These are phyloP conservation scores for Rana temporaria DNA, from an alignment of 2,113 vertebrate genomes.

Conservation along the genomic window DNA sequence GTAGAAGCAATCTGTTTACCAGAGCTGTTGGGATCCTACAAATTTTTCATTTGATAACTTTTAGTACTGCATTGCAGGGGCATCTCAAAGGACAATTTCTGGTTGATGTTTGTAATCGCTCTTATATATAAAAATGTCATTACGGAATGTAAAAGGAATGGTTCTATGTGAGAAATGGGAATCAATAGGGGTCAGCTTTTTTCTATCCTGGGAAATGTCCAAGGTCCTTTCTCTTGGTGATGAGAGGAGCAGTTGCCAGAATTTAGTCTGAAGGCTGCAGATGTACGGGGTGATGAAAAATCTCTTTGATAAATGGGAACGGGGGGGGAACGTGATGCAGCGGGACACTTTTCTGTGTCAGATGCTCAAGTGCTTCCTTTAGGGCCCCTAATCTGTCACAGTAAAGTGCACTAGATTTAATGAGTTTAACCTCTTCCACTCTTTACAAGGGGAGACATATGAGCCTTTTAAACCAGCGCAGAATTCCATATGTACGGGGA, in stretches of 20 bases:
- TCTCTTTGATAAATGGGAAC: constrained; percentile 66
- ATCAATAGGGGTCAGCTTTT: constrained; percentile 62
- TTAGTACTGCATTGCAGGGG: constrained; percentile 64
- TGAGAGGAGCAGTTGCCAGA: constrained; percentile 48
- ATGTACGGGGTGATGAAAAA: constrained; percentile 66
- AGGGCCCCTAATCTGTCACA: constrained; percentile 49
- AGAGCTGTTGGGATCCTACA: constrained; percentile 49
- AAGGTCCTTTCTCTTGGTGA: constrained; percentile 56
- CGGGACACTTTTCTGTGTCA: constrained; percentile 53
- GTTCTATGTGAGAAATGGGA: constrained; percentile 66
- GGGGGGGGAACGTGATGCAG: constrained; percentile 46
- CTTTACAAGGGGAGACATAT: constrained; percentile 5
- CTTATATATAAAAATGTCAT: constrained; percentile 69
- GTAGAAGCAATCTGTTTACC: constrained; percentile 57
- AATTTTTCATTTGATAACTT: constrained; percentile 70
- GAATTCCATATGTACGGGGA: constrained; percentile 19
- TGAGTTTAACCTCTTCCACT: constrained; percentile 56
- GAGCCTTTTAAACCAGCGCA: constrained; percentile 28
- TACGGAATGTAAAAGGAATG: constrained; percentile 65
- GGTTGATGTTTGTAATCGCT: constrained; percentile 64
- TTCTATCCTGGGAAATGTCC: constrained; percentile 59
- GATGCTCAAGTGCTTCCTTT: constrained; percentile 45
- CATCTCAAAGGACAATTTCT: constrained; percentile 67
- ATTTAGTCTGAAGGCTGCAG: constrained; percentile 64
- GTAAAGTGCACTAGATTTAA: constrained; percentile 54